phyloP scores from a whole-genome alignment of 2,888 invertebrate genomes.

The Willowsia nigromaculata region DNA sequence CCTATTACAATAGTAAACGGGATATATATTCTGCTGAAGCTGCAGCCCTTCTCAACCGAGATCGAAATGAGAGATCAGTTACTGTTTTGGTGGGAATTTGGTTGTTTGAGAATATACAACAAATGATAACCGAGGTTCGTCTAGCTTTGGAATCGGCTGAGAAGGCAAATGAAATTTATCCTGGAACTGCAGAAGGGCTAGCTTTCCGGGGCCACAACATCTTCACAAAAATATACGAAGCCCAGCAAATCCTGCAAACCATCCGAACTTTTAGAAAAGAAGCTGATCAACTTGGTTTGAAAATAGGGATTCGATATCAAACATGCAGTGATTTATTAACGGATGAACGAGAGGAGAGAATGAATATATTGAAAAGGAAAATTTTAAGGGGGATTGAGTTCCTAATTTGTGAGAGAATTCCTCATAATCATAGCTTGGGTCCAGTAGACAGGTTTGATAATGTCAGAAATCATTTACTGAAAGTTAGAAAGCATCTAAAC shows the following conservation, averaged over 20 bases:
- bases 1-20: neutral
- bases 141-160: conserved; percentile 47
- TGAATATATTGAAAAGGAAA: neutral
- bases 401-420: conserved; percentile 31
- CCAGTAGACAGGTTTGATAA: neutral
- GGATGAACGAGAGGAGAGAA: too few relatives aligned
- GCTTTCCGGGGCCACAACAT: neutral
- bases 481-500: neutral
- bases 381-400: conserved; percentile 47
- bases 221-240: neutral
- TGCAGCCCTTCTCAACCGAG: conserved; percentile 23
- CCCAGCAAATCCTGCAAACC: too few relatives aligned
- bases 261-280: too few relatives aligned
- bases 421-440: neutral
- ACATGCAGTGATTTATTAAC: too few relatives aligned
- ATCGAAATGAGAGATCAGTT: neutral
- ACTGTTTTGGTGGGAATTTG: conserved; percentile 28
- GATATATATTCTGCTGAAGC: conserved; percentile 28
- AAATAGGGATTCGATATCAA: too few relatives aligned
- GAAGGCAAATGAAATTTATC: conserved; percentile 43
- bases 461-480: conserved; percentile 23
- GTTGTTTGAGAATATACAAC: neutral
- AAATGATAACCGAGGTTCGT: conserved; percentile 8
- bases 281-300: too few relatives aligned
- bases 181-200: conserved; percentile 21